These are phyloP conservation scores for Conger conger DNA, from an alignment of 2,113 vertebrate genomes.

Conservation along the genomic window DNA sequence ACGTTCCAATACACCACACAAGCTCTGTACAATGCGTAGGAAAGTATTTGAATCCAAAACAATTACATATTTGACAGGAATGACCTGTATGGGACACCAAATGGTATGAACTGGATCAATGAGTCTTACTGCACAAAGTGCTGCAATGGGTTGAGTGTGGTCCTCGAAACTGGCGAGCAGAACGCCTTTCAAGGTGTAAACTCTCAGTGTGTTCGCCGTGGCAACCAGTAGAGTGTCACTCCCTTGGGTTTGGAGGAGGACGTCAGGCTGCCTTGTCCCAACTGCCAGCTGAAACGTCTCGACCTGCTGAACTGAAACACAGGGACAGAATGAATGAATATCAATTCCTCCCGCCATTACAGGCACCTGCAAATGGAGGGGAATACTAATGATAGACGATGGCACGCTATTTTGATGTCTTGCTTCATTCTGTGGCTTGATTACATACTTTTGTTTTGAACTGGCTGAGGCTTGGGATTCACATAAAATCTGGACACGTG, in stretches of 20 bases:
- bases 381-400: neutral
- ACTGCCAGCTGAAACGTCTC: slow-evolving; percentile 58
- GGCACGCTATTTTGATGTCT: neutral
- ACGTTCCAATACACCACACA: too few species aligned
- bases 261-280: slow-evolving; percentile 31
- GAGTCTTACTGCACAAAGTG: slow-evolving; percentile 75
- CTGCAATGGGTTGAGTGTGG: slow-evolving; percentile 69
- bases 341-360: too few species aligned
- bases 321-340: neutral
- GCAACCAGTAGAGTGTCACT: slow-evolving; percentile 64
- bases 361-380: neutral
- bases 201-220: slow-evolving; percentile 51
- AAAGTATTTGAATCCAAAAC: too few species aligned
- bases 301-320: slow-evolving; percentile 63
- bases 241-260: slow-evolving; percentile 62
- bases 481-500: too few species aligned
- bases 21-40: too few species aligned
- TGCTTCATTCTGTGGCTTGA: too few species aligned
- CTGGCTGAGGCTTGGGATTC: too few species aligned
- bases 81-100: neutral
- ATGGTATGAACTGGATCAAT: neutral
- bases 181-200: slow-evolving; percentile 67
- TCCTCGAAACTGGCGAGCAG: slow-evolving; percentile 72
- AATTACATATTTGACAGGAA: neutral
- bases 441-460: too few species aligned